A percentile compares a stretch with the other conserved stretches of the same genome.
Evolutionary conservation across 2,888 invertebrate species (phyloP).

Genomic region (Cactoblastis cactorum): DNA sequence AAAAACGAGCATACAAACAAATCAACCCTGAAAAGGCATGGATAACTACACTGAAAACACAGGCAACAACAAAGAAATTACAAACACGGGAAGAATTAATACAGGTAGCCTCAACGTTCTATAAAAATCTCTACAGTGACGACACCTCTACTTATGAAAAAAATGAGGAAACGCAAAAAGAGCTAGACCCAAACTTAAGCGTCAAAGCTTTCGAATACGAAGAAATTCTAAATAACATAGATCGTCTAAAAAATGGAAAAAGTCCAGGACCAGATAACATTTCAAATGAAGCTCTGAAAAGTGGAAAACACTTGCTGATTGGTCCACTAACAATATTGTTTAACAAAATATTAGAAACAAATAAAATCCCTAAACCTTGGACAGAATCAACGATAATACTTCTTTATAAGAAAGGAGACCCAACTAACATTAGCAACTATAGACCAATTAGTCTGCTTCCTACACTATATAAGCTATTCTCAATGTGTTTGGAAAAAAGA

Average conservation of each 20-base stretch:
- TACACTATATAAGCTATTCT: neutral
- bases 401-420: neutral
- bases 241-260: slow-evolving; percentile 9
- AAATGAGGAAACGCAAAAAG: neutral
- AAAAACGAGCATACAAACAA: neutral
- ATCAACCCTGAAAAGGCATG: neutral
- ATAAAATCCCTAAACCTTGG: neutral
- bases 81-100: neutral
- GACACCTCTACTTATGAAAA: neutral
- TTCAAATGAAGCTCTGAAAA: slow-evolving; percentile 13
- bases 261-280: slow-evolving; percentile 18
- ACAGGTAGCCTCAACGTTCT: neutral
- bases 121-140: neutral
- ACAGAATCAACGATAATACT: neutral
- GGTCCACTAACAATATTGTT: neutral
- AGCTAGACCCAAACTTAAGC: neutral
- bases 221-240: neutral
- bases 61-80: neutral
- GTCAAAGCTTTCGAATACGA: neutral
- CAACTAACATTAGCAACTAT: neutral
- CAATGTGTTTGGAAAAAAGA: neutral
- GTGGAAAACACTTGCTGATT: neutral
- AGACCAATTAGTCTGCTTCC: neutral
- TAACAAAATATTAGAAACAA: neutral
- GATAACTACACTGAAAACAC: neutral